Evolutionary conservation across 35 echinoderm and acorn worm genomes (phyloP), one percentile per base, ranked within the genome.

Genomic region (Ophiothrix spiculata): DNA sequence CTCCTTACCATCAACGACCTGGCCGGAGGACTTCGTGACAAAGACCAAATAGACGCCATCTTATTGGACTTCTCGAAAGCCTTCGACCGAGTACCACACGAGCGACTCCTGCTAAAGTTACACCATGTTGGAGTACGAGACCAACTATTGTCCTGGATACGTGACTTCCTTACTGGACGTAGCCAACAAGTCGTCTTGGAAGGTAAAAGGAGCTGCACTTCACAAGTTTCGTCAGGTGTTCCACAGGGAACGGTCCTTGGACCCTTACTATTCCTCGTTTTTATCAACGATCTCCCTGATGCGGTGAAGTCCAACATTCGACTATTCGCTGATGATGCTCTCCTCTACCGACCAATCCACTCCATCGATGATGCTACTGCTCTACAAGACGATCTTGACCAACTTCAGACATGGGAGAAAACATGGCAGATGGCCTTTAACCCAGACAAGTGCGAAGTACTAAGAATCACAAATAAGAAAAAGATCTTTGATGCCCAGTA

Each of bases 261-360:
- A n/a, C n/a, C n/a, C n/a, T n/a, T n/a, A n/a, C n/a, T n/a, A n/a
- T n/a, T n/a, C n/a, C n/a, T n/a, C n/a, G n/a, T n/a, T n/a, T n/a
- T n/a, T n/a, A n/a, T n/a, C n/a, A n/a, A n/a, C n/a, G n/a, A n/a
- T n/a, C n/a, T n/a, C n/a, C n/a, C n/a, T n/a, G n/a, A n/a, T n/a
- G n/a, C n/a, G n/a, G 39, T 84, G 29, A 40, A 23, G n/a, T 82
- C 87, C 35, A 32, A 38, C 16, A 84, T 77, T 13, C 63, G 37
- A 11, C 56, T 90, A 39, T 90, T 85, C n/a, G 88, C 88, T 28
- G 88, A 90, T 56, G 81, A 90, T 69, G 73, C 56, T 64, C 49
- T 85, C 23, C 37, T 91, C 12, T 87, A 91, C 75, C 37, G 49
- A 64, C 38, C 56, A n/a, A 91, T 91, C 64, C 33, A 56, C 38